These are phyloP conservation scores for Podargus strigoides DNA, from an alignment of 2,797 vertebrate genomes.

Conservation along the genomic window DNA sequence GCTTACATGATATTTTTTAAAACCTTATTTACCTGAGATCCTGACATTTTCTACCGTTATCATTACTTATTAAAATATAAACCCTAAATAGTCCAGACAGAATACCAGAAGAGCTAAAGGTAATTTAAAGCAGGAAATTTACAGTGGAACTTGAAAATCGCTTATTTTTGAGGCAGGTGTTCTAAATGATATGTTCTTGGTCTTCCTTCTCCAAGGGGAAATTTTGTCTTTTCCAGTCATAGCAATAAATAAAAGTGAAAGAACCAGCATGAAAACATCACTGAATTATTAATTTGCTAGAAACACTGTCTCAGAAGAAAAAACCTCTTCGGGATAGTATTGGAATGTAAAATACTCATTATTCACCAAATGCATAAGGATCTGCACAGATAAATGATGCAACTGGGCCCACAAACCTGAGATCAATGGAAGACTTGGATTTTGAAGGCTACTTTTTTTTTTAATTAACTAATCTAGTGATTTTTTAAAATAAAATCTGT, in stretches of 20 bases:
- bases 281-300: conserved; percentile 59
- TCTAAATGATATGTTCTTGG: background rate
- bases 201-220: conserved; percentile 36
- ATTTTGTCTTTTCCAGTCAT: conserved; percentile 26
- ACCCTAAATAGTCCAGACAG: background rate
- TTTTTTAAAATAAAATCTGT: background rate
- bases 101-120: background rate
- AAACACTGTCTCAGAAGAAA: background rate
- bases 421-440: background rate
- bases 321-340: background rate
- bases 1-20: background rate
- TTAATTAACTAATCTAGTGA: background rate
- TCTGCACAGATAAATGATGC: background rate
- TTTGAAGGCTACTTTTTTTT: background rate
- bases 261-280: conserved; percentile 10
- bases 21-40: conserved; percentile 5
- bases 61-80: conserved; percentile 22
- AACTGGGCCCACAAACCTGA: background rate
- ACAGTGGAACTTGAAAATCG: background rate
- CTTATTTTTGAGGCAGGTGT: background rate
- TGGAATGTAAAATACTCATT: background rate
- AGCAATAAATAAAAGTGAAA: conserved; percentile 56
- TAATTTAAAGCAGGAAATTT: conserved; percentile 21
- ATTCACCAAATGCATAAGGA: background rate
- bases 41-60: background rate